A percentile compares a stretch with the other conserved stretches of the same genome.
These are phyloP conservation scores for Chloropsis hardwickii DNA, from an alignment of 2,113 vertebrate species.

Conservation along the genomic window DNA sequence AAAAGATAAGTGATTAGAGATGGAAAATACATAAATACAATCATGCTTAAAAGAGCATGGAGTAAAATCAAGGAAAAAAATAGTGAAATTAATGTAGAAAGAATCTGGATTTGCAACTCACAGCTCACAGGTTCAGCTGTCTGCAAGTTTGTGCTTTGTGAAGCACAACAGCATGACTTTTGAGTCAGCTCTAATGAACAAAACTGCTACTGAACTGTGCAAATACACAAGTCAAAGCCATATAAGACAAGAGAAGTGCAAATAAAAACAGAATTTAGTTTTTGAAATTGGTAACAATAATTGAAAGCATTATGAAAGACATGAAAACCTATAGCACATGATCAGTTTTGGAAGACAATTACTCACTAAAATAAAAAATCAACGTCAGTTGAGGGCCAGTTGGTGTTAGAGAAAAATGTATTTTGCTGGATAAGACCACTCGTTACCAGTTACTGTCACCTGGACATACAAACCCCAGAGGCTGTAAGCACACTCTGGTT, in stretches of 20 bases:
- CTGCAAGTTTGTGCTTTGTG: neutral
- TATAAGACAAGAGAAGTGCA: neutral
- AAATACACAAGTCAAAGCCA: neutral
- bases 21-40: neutral
- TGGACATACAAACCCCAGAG: neutral
- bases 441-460: neutral
- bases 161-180: neutral
- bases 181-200: neutral
- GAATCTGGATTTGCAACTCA: neutral
- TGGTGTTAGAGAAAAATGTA: neutral
- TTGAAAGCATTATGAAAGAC: neutral
- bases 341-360: neutral
- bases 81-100: neutral
- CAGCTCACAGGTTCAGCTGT: neutral
- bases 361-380: neutral
- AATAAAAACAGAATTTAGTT: neutral
- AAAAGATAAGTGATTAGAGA: neutral
- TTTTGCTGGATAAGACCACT: neutral
- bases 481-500: rapidly evolving
- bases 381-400: neutral
- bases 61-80: neutral
- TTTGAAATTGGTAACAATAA: neutral
- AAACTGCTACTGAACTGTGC: neutral
- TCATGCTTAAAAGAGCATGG: neutral
- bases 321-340: neutral